phyloP scores from a whole-genome alignment of 2,888 invertebrate genomes.

The Crepidodera aurea region DNA sequence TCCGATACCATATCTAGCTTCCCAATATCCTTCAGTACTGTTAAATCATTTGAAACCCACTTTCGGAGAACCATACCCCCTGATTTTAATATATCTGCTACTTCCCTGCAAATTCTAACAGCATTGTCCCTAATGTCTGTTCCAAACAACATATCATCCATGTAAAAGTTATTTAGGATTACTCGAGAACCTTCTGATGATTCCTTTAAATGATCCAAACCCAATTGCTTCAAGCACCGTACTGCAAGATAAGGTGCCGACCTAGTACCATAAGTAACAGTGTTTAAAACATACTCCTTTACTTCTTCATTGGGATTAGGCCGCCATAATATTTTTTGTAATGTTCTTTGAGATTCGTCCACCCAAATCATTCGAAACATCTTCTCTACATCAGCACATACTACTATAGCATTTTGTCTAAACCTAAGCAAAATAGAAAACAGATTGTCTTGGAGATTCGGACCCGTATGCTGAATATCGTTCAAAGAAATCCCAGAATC shows the following conservation, averaged over 20 bases:
- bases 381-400: too few relatives aligned
- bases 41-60: slow-evolving; percentile 6
- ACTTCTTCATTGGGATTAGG: slow-evolving; percentile 1
- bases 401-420: slow-evolving; percentile 22
- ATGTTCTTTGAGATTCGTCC: neutral
- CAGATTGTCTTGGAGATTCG: slow-evolving; percentile 30
- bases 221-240: slow-evolving; percentile 9
- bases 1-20: neutral
- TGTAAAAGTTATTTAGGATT: slow-evolving; percentile 11
- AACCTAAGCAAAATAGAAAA: slow-evolving; percentile 27
- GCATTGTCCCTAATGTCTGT: too few relatives aligned
- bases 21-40: neutral
- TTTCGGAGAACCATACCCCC: slow-evolving; percentile 10
- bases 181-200: slow-evolving; percentile 5
- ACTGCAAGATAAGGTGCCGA: slow-evolving; percentile 23
- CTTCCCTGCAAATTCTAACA: slow-evolving; percentile 13
- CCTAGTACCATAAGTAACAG: slow-evolving; percentile 20
- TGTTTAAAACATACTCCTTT: slow-evolving; percentile 14
- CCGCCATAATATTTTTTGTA: too few relatives aligned
- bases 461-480: slow-evolving; percentile 24
- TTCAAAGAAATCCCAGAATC: slow-evolving; percentile 25
- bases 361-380: slow-evolving; percentile 1
- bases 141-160: slow-evolving; percentile 15
- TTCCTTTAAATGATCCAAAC: neutral
- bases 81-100: neutral